Evolutionary conservation across 2,888 invertebrate genomes (phyloP).

Genomic region (Pterostichus madidus): DNA sequence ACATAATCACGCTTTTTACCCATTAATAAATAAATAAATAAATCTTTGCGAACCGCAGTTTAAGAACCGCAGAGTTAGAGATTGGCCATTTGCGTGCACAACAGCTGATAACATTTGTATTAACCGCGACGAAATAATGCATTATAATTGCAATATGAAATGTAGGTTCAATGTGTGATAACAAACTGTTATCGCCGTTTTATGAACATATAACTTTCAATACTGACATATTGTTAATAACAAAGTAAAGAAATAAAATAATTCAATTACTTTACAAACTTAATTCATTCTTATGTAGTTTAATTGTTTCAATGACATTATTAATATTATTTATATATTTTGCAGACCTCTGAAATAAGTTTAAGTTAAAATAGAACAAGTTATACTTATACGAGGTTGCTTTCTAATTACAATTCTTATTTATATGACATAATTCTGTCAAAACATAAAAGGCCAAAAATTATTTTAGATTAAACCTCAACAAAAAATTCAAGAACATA

Average conservation of each 20-base stretch:
- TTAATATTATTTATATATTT: no score
- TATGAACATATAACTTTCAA: neutral
- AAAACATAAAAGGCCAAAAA: slow-evolving; percentile 28
- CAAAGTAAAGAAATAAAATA: no score
- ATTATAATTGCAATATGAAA: slow-evolving; percentile 14
- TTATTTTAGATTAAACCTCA: slow-evolving; percentile 13
- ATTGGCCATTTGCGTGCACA: neutral
- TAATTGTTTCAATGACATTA: no score
- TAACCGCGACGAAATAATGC: neutral
- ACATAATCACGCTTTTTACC: no score
- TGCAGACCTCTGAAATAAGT: no score
- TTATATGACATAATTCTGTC: neutral
- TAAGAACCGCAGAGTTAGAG: neutral
- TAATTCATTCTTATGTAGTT: no score
- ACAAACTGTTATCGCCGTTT: neutral
- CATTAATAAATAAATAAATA: no score
- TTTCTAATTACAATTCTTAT: no score
- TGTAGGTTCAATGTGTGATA: slow-evolving; percentile 17
- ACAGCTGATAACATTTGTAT: neutral
- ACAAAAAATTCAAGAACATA: slow-evolving; percentile 39
- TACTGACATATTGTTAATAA: neutral
- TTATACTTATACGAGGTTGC: no score
- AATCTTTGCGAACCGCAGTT: no score
- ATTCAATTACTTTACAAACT: no score
- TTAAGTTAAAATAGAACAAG: no score